phyloP scores from a whole-genome alignment of 2,888 invertebrate species.

The Chrysolina americana region DNA sequence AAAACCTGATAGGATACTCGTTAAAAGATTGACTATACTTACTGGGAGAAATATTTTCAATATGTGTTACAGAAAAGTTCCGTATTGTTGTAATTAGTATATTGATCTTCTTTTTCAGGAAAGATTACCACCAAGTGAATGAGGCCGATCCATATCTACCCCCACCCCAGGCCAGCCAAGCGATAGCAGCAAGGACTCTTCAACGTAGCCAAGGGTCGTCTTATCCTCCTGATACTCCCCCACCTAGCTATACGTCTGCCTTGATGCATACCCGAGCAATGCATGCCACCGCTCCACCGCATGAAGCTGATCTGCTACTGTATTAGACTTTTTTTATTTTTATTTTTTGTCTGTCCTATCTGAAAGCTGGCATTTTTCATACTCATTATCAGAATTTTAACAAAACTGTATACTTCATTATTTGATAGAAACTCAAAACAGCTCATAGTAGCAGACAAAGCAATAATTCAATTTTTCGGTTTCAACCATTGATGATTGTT shows the following conservation, averaged over 20 bases:
- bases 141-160: conserved; percentile 88
- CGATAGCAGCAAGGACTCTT: conserved; percentile 76
- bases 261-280: conserved; percentile 70
- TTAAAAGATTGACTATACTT: too few species aligned
- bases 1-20: too few species aligned
- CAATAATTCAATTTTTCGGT: neutral
- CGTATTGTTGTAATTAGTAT: neutral
- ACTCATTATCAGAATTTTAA: neutral
- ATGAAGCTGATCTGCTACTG: conserved; percentile 68
- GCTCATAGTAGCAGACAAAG: too few species aligned
- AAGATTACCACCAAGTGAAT: conserved; percentile 86
- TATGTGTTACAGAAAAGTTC: too few species aligned
- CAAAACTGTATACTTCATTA: too few species aligned
- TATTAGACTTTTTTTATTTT: conserved; percentile 64
- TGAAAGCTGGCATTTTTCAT: conserved; percentile 11
- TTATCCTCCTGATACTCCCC: conserved; percentile 74
- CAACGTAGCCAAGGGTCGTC: conserved; percentile 81
- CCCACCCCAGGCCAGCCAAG: conserved; percentile 74
- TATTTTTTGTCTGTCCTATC: conserved; percentile 52
- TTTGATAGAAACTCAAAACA: too few species aligned
- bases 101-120: conserved; percentile 71
- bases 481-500: too few species aligned
- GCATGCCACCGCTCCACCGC: conserved; percentile 65
- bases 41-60: too few species aligned
- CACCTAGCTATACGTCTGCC: conserved; percentile 76